A percentile compares a stretch with the other conserved stretches of the same genome.
Evolutionary conservation across 2,113 vertebrate species (phyloP).

Genomic region (Atrichornis clamosus): DNA sequence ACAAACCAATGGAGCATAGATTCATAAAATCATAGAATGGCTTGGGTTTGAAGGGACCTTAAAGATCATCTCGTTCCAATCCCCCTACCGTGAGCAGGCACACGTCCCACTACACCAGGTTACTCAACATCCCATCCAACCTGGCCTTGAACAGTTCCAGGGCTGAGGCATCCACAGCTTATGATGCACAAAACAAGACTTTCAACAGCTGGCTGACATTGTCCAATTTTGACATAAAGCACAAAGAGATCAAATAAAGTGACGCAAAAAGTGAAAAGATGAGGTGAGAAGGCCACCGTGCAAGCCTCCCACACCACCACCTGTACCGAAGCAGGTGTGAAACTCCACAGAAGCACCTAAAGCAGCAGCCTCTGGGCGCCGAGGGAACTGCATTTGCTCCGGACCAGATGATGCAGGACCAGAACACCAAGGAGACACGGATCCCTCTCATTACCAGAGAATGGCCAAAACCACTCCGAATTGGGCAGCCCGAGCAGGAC

Average conservation of each 20-base stretch:
- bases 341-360: neutral
- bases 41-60: neutral
- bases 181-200: neutral
- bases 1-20: rapidly evolving
- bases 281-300: no score
- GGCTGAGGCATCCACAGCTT: neutral
- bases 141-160: neutral
- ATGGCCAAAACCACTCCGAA: rapidly evolving
- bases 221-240: neutral
- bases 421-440: rapidly evolving
- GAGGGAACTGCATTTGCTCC: neutral
- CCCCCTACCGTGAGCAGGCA: neutral
- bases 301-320: neutral
- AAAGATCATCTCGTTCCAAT: neutral
- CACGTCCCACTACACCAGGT: neutral
- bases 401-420: neutral
- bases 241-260: neutral
- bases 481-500: rapidly evolving
- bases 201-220: neutral
- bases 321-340: neutral
- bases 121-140: neutral
- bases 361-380: neutral
- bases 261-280: neutral
- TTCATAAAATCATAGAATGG: neutral
- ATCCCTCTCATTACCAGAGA: neutral